Evolutionary conservation across 37 sponge, comb jelly and placozoan species (phyloP).

Genomic region (Ianthella basta): DNA sequence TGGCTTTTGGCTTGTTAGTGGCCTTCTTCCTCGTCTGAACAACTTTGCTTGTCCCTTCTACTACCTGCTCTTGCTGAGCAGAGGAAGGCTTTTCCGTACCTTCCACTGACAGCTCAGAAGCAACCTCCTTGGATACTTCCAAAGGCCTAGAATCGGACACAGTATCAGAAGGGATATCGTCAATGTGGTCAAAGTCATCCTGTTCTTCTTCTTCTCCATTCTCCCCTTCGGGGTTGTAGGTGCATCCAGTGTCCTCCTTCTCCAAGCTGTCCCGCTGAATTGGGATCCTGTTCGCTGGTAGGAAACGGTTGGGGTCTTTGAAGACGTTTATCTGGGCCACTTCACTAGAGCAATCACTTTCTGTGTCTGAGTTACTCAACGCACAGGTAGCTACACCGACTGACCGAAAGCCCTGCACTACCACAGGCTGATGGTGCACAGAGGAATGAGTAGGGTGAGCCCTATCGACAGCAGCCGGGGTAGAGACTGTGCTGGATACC

Average conservation of each 20-base stretch:
- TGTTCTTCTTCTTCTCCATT: too few species aligned
- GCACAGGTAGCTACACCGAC: background rate
- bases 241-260: too few species aligned
- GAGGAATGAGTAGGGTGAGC: background rate
- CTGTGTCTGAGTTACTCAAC: background rate
- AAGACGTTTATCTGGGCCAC: background rate
- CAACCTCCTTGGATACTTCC: too few species aligned
- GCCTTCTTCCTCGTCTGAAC: background rate
- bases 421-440: background rate
- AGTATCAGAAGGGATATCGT: too few species aligned
- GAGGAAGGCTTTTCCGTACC: too few species aligned
- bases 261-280: too few species aligned
- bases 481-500: conserved; percentile 13
- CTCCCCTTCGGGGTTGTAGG: too few species aligned
- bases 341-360: background rate
- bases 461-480: background rate
- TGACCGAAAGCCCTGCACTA: background rate
- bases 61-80: background rate
- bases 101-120: too few species aligned
- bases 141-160: too few species aligned
- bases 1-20: background rate
- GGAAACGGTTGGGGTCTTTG: conserved; percentile 11
- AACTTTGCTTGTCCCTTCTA: background rate
- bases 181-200: too few species aligned
- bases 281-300: background rate